phyloP scores from a whole-genome alignment of 2,888 invertebrate species.

The Xestia sexstrigata region DNA sequence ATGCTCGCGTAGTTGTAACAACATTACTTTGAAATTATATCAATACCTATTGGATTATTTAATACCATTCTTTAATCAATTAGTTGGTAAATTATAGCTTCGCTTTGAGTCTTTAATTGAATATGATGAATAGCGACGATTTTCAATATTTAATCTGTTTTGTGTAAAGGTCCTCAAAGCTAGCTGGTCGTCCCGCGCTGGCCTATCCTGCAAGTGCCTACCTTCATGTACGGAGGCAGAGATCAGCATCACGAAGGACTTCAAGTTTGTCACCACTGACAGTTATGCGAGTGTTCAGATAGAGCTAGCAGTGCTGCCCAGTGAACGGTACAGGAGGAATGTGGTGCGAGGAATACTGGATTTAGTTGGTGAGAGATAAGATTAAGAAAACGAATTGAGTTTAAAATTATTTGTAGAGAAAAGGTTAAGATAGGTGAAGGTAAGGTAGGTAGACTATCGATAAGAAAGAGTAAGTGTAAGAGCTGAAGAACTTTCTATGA shows the following conservation, averaged over 20 bases:
- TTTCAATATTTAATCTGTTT: slow-evolving; percentile 1
- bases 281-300: slow-evolving; percentile 90
- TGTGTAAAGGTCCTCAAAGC: slow-evolving; percentile 82
- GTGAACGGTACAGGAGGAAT: slow-evolving; percentile 93
- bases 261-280: slow-evolving; percentile 77
- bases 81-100: neutral
- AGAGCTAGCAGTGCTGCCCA: slow-evolving; percentile 92
- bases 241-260: slow-evolving; percentile 91
- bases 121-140: neutral
- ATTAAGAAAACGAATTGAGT: neutral
- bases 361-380: slow-evolving; percentile 91
- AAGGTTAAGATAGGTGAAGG: too few relatives aligned
- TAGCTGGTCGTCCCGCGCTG: slow-evolving; percentile 89
- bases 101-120: neutral
- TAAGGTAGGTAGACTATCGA: neutral
- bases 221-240: slow-evolving; percentile 94
- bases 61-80: neutral
- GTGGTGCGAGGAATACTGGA: slow-evolving; percentile 94
- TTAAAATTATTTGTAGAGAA: neutral
- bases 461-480: neutral
- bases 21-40: slow-evolving; percentile 10
- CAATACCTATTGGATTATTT: neutral
- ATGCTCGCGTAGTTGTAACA: neutral
- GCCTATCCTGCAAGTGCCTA: slow-evolving; percentile 93
- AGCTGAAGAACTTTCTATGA: neutral